phyloP scores from a whole-genome alignment of 2,113 vertebrate genomes.

The Oreamnos americanus region DNA sequence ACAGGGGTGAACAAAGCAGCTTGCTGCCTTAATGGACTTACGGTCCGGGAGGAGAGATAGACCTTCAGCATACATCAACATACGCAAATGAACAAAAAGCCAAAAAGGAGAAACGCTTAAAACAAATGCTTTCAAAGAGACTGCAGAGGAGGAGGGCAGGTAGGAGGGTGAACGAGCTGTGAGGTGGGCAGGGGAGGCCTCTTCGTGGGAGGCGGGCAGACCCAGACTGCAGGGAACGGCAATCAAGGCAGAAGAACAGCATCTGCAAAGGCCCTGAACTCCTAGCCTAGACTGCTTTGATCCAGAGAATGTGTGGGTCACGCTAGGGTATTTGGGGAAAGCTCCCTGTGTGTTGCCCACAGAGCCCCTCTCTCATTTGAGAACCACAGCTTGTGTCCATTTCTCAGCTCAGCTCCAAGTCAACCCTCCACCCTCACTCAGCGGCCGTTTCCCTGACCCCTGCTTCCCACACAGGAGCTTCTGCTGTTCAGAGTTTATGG shows the following conservation, averaged over 20 bases:
- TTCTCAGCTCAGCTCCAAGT: not conserved
- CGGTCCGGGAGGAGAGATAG: not conserved
- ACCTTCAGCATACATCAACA: not conserved
- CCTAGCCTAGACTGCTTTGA: not conserved
- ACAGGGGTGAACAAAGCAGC: not conserved
- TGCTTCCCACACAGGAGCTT: not conserved
- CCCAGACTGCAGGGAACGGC: accelerated
- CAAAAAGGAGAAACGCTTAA: not conserved
- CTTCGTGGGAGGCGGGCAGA: not conserved
- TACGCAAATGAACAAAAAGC: not conserved
- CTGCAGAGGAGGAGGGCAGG: not conserved
- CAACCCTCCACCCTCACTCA: not conserved
- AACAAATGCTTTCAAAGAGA: not conserved
- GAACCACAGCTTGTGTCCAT: not conserved
- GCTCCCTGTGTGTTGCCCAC: not conserved
- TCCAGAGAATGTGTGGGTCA: not conserved
- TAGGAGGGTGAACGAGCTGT: not conserved
- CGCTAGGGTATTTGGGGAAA: not conserved
- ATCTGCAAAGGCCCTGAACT: not conserved
- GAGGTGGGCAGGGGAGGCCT: not conserved
- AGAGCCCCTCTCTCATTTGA: not conserved
- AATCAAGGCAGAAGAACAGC: not conserved
- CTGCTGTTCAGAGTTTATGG: not conserved
- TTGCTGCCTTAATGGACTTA: not conserved
- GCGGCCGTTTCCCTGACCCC: accelerated